These are phyloP conservation scores for Sialia sialis DNA, from an alignment of 2,113 vertebrate genomes.

Conservation along the genomic window DNA sequence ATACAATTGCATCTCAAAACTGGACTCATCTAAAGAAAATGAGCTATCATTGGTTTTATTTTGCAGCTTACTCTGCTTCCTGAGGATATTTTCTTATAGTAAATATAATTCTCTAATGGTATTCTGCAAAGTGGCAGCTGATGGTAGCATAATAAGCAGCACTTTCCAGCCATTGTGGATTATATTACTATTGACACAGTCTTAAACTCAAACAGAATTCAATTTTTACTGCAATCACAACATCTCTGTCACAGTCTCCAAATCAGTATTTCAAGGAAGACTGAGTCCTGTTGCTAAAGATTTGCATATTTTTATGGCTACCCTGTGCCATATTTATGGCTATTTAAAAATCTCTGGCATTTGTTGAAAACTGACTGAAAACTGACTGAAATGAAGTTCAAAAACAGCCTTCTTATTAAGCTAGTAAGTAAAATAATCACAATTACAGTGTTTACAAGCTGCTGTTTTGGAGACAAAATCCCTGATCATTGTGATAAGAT, in stretches of 20 bases:
- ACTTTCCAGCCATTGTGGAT: not conserved
- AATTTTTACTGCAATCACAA: not conserved
- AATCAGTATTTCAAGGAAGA: not conserved
- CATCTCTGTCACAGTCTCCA: not conserved
- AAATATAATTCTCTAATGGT: not conserved
- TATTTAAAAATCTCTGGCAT: not conserved
- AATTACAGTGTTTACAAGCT: not conserved
- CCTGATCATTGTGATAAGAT: too few relatives aligned
- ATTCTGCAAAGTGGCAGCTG: not conserved
- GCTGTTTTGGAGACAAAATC: not conserved
- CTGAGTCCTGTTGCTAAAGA: not conserved
- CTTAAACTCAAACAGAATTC: slow-evolving; percentile 13
- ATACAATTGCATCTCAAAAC: not conserved
- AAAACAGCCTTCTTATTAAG: not conserved
- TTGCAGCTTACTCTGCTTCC: not conserved
- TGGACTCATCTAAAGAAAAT: not conserved
- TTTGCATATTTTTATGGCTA: not conserved
- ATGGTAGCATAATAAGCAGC: not conserved
- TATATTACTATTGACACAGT: not conserved
- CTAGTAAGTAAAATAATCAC: not conserved
- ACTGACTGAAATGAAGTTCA: not conserved
- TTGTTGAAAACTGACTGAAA: not conserved
- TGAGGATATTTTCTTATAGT: not conserved
- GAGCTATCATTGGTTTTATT: slow-evolving; percentile 6
- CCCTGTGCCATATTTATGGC: not conserved